Base-by-base conservation (phyloP, 2,113 vertebrate genomes). In the Oreochromis spilurus region DNA sequence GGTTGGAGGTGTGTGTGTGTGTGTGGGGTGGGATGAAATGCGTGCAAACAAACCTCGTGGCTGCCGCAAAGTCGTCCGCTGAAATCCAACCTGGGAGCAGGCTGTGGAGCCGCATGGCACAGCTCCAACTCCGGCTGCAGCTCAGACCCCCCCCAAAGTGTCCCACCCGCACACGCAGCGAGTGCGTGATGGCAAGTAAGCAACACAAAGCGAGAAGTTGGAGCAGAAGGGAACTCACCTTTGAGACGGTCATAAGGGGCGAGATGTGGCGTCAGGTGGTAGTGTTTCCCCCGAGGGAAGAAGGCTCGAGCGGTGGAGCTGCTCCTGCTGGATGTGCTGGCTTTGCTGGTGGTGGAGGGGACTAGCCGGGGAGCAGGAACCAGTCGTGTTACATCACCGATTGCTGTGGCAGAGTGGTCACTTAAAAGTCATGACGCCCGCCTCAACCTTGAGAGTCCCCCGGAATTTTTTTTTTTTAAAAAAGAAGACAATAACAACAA, bases 191-290 rank as follows among this genome's bases (percentile, higher is more conserved):
- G 5, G 48, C 55, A 53, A 65, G 29, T 7, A 83, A 26, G 86
- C 55, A 67, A 45, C 52, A 5, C 17, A 21, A 54, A 14, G 2
- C 16, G 9, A n/a, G 8, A 65, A 53, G 10, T 29, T 79, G 0
- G 24, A 1, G 4, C 54, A 2, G 29, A 12, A 12, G 84, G 10
- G 9, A 52, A 82, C 93, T 91, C 89, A 95, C 95, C 94, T 95
- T 94, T 36, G 86, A 88, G 90, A 93, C 90, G 91, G 93, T 94
- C 95, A 95, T 95, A 65, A 36, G 93, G 75, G 5, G 88, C 38
- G 75, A 58, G 86, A 77, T 77, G 84, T 79, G 88, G 26, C 87
- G 87, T 92, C 90, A 94, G 94, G 93, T 94, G 94, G 60, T 65
- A 81, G 77, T 38, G 60, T 55, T 45, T 31, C 84, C 82, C 87